These are phyloP conservation scores for Formica exsecta DNA, from an alignment of 1,140 invertebrate genomes.

Conservation along the genomic window DNA sequence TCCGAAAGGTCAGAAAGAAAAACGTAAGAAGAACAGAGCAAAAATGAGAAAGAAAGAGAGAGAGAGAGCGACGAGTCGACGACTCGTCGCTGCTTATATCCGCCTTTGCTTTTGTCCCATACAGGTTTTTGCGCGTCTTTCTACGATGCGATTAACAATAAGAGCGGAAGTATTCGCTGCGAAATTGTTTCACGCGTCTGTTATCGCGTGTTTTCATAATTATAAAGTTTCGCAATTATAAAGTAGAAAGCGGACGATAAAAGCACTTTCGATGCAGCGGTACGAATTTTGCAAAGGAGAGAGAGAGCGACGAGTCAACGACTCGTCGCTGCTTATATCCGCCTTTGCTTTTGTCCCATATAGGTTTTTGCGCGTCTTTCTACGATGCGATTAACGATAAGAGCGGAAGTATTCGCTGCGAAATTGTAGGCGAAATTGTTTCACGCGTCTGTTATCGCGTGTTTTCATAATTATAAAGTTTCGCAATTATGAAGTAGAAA, in stretches of 20 bases:
- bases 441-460: background rate
- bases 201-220: background rate
- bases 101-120: constrained; percentile 45
- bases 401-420: constrained; percentile 4
- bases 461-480: constrained; percentile 1
- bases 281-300: background rate
- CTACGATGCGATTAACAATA: constrained; percentile 37
- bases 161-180: constrained; percentile 11
- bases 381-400: constrained; percentile 38
- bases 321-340: constrained; percentile 42
- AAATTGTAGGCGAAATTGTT: constrained; percentile 9
- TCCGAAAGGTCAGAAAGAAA: constrained; percentile 77
- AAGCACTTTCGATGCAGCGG: background rate
- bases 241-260: background rate
- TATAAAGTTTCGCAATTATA: constrained; percentile 28
- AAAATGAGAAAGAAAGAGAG: constrained; percentile 55
- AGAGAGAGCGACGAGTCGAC: background rate
- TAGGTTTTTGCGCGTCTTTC: constrained; percentile 22
- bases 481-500: background rate
- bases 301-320: background rate
- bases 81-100: constrained; percentile 44
- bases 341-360: constrained; percentile 43
- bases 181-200: constrained; percentile 2
- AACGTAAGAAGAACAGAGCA: constrained; percentile 70
- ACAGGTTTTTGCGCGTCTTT: constrained; percentile 22